Evolutionary conservation across 2,797 vertebrate genomes (phyloP).

Genomic region (Melanotaenia boesemani): DNA sequence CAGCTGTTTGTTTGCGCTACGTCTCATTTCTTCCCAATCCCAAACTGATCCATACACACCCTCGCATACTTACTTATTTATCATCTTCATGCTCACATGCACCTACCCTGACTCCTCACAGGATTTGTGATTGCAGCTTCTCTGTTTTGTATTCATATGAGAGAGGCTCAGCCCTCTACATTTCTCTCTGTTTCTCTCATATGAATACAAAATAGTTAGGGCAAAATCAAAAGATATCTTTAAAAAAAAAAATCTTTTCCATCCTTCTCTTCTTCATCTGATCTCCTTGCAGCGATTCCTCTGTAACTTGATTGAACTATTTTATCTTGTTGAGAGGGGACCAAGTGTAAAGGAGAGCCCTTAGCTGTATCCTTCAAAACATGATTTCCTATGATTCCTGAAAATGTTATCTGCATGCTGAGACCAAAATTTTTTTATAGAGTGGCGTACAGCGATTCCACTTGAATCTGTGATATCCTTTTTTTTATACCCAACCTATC

Average conservation of each 20-base stretch:
- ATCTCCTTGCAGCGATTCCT: constrained; percentile 53
- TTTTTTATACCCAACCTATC: not conserved
- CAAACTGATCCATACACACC: constrained; percentile 25
- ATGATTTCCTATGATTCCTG: constrained; percentile 40
- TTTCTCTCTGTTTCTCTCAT: constrained; percentile 65
- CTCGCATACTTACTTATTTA: constrained; percentile 62
- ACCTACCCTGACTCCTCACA: constrained; percentile 61
- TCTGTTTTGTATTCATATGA: constrained; percentile 72
- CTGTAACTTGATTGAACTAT: constrained; percentile 63
- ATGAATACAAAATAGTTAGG: constrained; percentile 76
- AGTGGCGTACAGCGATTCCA: constrained; percentile 3
- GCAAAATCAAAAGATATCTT: constrained; percentile 59
- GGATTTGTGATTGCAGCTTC: constrained; percentile 64
- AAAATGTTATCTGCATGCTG: constrained; percentile 28
- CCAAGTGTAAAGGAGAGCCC: constrained; percentile 59
- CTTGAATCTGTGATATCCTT: constrained; percentile 28
- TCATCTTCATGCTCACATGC: constrained; percentile 56
- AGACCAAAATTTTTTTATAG: constrained; percentile 32
- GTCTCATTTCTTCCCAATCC: constrained; percentile 21
- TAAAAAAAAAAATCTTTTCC: constrained; percentile 49
- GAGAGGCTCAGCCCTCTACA: constrained; percentile 43
- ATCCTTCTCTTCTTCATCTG: constrained; percentile 26
- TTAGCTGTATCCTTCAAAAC: constrained; percentile 65
- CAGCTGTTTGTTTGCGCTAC: constrained; percentile 15
- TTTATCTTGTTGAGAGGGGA: constrained; percentile 61